Percentiles rank a stretch among this genome's conserved stretches.
phyloP scores from a whole-genome alignment of 2,797 vertebrate genomes.

The Lithobates pipiens region DNA sequence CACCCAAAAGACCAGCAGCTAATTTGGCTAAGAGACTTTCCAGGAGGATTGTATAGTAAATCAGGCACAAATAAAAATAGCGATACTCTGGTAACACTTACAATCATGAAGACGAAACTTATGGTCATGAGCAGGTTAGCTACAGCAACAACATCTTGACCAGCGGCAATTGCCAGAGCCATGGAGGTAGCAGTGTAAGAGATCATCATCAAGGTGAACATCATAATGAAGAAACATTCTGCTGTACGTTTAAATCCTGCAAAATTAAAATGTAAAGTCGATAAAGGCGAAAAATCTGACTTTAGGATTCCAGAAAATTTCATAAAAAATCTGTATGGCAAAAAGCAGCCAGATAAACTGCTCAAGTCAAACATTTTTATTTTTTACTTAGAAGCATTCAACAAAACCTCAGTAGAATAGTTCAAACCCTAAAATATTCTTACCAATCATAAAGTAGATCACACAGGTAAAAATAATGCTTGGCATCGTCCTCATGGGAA shows the following conservation, averaged over 20 bases:
- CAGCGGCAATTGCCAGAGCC: constrained; percentile 88
- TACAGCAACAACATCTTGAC: constrained; percentile 84
- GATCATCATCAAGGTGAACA: constrained; percentile 84
- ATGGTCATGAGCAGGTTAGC: constrained; percentile 88
- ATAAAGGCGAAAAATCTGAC: neutral
- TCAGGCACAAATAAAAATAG: neutral
- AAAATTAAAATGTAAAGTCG: constrained; percentile 44
- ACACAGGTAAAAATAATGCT: constrained; percentile 84
- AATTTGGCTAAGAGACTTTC: no score
- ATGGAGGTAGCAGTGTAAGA: constrained; percentile 85
- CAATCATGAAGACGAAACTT: constrained; percentile 92
- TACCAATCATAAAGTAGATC: constrained; percentile 88
- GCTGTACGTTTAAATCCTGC: constrained; percentile 82
- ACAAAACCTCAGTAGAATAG: no score
- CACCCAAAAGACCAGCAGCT: no score
- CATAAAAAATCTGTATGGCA: no score
- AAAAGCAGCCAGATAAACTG: no score
- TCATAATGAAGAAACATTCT: constrained; percentile 84
- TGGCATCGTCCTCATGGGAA: constrained; percentile 84
- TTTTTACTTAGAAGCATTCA: no score
- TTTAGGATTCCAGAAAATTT: neutral
- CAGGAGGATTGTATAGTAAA: no score
- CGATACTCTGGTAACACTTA: constrained; percentile 71
- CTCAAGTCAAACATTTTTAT: no score
- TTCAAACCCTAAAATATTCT: neutral